Base-by-base conservation (phyloP, 2,888 invertebrate species). In the Atherix ibis region DNA sequence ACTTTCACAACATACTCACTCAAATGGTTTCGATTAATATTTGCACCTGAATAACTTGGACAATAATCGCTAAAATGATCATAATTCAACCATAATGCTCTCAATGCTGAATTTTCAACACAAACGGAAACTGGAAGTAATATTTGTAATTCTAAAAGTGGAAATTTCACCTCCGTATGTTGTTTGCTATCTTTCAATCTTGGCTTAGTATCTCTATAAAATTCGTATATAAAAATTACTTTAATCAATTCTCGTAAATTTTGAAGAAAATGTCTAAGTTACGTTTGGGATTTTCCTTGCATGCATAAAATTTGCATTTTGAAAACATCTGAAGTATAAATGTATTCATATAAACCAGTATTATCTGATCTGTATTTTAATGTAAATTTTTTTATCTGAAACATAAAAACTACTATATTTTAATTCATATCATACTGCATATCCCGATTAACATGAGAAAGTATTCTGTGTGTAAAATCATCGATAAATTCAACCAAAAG, bases 1-100 rank as follows among this genome's bases (percentile, higher is more conserved):
- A n/a, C n/a, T n/a, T n/a, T n/a, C n/a, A n/a, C n/a, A n/a, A 6
- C 4, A 24, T 17, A 31, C 44, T 37, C 39, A 56, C 56, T 54
- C 18, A 51, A 48, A 35, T 49, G 46, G 5, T 46, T 44, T 2
- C 47, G 48, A 15, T 47, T 45, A 3, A 48, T 42, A 33, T 46
- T 48, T 10, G 48, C 51, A 3, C 56, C 41, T 27, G 44, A 41
- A 35, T 46, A 59, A 38, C 54, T 60, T 12, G 44, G 45, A 41
- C 65, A 62, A 18, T 59, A 56, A 44, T 69, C 67, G 42, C 67
- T 69, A 27, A 66, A 56, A 45, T 70, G 69, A 44, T 70, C 68
- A 44, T 66, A 70, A 39, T 56, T 64, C 4, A 66, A 43, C 56
- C 68, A 68, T 40, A 68, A 53, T 2, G 58, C 63, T 15, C 69